Conservation (phyloP, 23 tunicate genomes). For the Clavelina lepadiformis region DNA sequence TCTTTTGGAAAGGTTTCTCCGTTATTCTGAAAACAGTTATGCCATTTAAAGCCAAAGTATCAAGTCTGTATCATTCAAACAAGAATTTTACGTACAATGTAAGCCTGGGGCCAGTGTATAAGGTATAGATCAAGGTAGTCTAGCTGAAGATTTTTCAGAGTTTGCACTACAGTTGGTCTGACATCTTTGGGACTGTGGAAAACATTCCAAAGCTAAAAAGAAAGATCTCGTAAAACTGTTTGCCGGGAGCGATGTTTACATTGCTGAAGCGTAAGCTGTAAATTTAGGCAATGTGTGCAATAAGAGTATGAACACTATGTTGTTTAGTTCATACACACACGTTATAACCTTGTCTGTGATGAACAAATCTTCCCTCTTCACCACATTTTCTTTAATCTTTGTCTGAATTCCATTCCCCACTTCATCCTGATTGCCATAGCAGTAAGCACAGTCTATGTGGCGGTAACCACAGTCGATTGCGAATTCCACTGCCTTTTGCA, state of each 20-base stretch:
- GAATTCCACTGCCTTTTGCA: slow-evolving; percentile 25
- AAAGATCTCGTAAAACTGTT: background rate
- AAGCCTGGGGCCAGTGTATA: slow-evolving; percentile 93
- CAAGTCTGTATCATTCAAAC: too few relatives aligned
- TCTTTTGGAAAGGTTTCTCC: slow-evolving; percentile 43
- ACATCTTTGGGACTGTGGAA: slow-evolving; percentile 84
- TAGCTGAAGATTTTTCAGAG: slow-evolving; percentile 47
- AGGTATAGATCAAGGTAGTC: slow-evolving; percentile 85
- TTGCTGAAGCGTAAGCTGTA: background rate
- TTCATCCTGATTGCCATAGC: slow-evolving; percentile 43
- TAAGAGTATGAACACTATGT: background rate
- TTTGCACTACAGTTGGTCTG: slow-evolving; percentile 21
- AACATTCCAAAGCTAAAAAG: slow-evolving; percentile 77
- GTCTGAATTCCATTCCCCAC: slow-evolving; percentile 24
- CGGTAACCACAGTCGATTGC: slow-evolving; percentile 54
- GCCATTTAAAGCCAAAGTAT: too few relatives aligned
- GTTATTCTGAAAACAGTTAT: slow-evolving; percentile 26
- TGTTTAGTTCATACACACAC: background rate
- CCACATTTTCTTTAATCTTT: slow-evolving; percentile 26
- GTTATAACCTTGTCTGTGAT: slow-evolving; percentile 37
- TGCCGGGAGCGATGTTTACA: too few relatives aligned
- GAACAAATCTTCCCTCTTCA: slow-evolving; percentile 46
- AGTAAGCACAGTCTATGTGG: slow-evolving; percentile 41
- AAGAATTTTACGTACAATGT: slow-evolving; percentile 27
- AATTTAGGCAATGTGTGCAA: background rate